A percentile compares a stretch with the other conserved stretches of the same genome.
Conservation (phyloP, 2,888 invertebrate species). For the Agonopterix subpropinquella region DNA sequence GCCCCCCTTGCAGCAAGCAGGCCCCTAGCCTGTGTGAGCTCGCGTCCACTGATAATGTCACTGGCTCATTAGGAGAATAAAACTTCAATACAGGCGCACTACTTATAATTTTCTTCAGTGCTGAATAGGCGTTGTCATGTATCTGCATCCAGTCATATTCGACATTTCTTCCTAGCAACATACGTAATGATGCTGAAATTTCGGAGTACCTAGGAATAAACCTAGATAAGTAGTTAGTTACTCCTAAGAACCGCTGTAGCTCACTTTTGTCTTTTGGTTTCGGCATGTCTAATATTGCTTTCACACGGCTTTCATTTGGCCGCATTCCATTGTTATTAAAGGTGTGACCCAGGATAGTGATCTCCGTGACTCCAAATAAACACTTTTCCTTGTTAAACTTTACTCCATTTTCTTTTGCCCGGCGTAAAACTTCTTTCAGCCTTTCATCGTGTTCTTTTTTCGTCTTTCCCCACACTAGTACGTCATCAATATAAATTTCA, state of each 20-base stretch:
- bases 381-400: slow-evolving; percentile 7
- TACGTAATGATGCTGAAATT: slow-evolving; percentile 4
- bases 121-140: slow-evolving; percentile 3
- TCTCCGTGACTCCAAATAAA: slow-evolving; percentile 1
- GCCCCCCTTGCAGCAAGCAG: slow-evolving; percentile 9
- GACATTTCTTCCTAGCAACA: slow-evolving; percentile 2
- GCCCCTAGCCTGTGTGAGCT: slow-evolving; percentile 4
- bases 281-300: not conserved
- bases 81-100: slow-evolving; percentile 7
- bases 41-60: slow-evolving; percentile 9
- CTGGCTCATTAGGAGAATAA: slow-evolving; percentile 3
- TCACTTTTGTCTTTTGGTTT: not conserved
- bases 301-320: not conserved
- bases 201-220: slow-evolving; percentile 5
- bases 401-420: slow-evolving; percentile 3
- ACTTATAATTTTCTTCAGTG: slow-evolving; percentile 1
- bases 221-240: slow-evolving; percentile 3
- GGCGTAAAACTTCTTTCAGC: slow-evolving; percentile 1
- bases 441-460: slow-evolving; percentile 9
- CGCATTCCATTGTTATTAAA: slow-evolving; percentile 5
- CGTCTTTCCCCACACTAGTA: slow-evolving; percentile 5
- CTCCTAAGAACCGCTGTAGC: slow-evolving; percentile 3
- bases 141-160: slow-evolving; percentile 4
- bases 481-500: slow-evolving; percentile 6
- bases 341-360: slow-evolving; percentile 2